Evolutionary conservation across 2,888 invertebrate genomes (phyloP), one percentile per base, ranked within the genome.

Genomic region (Tineola bisselliella): DNA sequence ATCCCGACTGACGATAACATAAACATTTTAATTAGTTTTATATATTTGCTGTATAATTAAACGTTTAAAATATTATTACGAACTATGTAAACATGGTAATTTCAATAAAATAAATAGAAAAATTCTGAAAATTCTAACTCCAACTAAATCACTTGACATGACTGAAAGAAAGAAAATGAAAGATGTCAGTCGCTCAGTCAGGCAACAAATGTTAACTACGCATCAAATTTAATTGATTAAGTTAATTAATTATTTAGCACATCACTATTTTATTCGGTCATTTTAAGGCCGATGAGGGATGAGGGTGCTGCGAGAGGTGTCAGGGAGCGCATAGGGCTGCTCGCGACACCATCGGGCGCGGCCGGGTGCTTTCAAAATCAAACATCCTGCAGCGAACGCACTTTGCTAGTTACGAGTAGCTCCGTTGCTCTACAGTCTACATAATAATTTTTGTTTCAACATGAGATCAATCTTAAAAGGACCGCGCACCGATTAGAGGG

Each of bases 1-100:
- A 76, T 71, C 64, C 75, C 76, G 66, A 77, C 67, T 61, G 79
- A 77, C 67, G 80, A 78, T 67, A 84, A 74, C 78, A 81, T 79
- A 66, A 70, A 74, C 68, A 70, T 69, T 66, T 67, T 69, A 19
- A 48, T 4, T 38, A 48, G 48, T n/a, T 1, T 48, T 48, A 5
- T 15, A 48, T 48, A 17, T 17, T 48, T 48, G 48, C 17, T 17
- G 8, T 48, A 6, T 48, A 17, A 48, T n/a, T 48, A 48, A 48
- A n/a, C 3, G 5, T 48, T 17, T 17, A 17, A 5, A n/a, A n/a
- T 44, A 44, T 12, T 44, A 44, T 44, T 15, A 48, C 13, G 25
- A 48, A 17, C 10, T 48, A 38, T 38, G 38, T 38, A 38, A 38
- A 17, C 48, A 48, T 48, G 48, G 6, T 48, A 48, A 48, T 48